Percentiles rank a stretch among this genome's conserved stretches.
Conservation (phyloP, 92 coral and sea anemone genomes). For the Palythoa heliodiscus region DNA sequence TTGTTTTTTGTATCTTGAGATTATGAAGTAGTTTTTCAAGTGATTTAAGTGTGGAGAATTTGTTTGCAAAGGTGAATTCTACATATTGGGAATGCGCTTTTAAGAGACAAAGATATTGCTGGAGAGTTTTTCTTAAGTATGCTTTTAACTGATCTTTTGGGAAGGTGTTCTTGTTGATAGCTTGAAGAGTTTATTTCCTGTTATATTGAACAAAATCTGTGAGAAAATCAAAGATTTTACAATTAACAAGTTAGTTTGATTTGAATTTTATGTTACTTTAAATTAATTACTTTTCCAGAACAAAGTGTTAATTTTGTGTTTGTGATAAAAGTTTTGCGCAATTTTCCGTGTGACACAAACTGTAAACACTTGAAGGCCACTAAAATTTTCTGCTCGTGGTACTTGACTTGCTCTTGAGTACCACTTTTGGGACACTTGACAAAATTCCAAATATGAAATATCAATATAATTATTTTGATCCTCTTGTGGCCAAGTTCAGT, state of each 20-base stretch:
- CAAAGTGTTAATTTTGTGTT: neutral
- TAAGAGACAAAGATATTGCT: neutral
- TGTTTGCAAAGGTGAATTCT: conserved; percentile 39
- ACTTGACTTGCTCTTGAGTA: neutral
- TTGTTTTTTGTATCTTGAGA: neutral
- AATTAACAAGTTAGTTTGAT: neutral
- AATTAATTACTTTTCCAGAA: neutral
- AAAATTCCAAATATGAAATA: neutral
- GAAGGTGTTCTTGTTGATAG: neutral
- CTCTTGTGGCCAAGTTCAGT: neutral
- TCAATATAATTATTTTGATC: conserved; percentile 19
- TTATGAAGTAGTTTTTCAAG: neutral
- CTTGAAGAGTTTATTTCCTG: neutral
- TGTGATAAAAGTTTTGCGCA: neutral
- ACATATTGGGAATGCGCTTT: neutral
- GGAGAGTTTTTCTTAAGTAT: neutral
- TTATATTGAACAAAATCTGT: conserved; percentile 11
- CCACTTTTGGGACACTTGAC: conserved; percentile 4
- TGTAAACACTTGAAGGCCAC: neutral
- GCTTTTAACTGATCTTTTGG: neutral
- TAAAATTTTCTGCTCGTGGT: neutral
- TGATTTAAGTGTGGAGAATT: conserved; percentile 43
- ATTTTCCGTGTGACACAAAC: neutral
- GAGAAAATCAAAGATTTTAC: neutral
- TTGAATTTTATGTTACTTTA: neutral